phyloP scores from a whole-genome alignment of 2,888 invertebrate genomes.

The Tinea semifulvella region DNA sequence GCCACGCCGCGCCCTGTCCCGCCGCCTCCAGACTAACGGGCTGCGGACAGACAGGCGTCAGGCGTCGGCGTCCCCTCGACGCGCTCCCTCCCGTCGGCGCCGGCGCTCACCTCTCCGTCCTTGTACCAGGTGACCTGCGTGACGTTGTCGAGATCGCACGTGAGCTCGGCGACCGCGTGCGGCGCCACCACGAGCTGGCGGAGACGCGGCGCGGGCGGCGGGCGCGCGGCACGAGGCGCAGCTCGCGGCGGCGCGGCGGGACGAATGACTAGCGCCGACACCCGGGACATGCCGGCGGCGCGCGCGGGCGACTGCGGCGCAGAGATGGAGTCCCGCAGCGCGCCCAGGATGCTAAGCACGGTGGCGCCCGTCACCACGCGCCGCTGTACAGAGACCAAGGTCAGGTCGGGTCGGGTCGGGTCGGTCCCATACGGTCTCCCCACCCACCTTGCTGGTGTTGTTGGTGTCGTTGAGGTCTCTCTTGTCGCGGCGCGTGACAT shows the following conservation, averaged over 20 bases:
- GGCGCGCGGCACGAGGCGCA: constrained; percentile 20
- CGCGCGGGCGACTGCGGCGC: constrained; percentile 41
- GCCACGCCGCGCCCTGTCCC: constrained; percentile 31
- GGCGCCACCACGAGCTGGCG: constrained; percentile 48
- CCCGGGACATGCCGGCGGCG: constrained; percentile 38
- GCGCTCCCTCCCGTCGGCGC: background rate
- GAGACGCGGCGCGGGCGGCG: constrained; percentile 19
- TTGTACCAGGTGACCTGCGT: constrained; percentile 50
- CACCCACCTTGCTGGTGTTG: background rate
- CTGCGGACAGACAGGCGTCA: background rate
- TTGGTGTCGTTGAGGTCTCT: constrained; percentile 1
- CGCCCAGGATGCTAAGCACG: constrained; percentile 55
- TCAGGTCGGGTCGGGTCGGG: no score
- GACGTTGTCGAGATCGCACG: constrained; percentile 40
- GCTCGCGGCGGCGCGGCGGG: constrained; percentile 32
- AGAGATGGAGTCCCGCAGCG: constrained; percentile 54
- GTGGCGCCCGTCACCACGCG: constrained; percentile 57
- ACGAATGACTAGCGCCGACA: constrained; percentile 54
- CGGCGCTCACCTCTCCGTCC: constrained; percentile 40
- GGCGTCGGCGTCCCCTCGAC: background rate
- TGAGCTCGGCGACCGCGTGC: constrained; percentile 36
- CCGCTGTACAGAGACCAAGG: no score
- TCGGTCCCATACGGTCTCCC: background rate
- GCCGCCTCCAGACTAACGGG: background rate
- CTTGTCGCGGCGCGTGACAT: background rate